These are phyloP conservation scores for Luperina testacea DNA, from an alignment of 2,888 invertebrate genomes.

Conservation along the genomic window DNA sequence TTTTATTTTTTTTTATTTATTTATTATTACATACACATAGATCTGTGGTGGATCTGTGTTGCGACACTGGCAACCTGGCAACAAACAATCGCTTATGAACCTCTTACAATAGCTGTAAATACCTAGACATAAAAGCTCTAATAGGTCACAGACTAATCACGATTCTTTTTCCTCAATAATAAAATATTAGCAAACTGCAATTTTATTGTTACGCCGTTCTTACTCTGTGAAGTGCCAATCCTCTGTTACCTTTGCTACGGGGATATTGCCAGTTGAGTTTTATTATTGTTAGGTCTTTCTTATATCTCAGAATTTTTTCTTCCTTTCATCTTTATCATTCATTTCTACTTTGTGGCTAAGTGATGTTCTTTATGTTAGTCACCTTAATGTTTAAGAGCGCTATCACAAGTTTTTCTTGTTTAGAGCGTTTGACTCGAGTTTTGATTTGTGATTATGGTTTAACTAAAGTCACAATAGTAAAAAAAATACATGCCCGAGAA, in stretches of 20 bases:
- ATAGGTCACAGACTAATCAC: neutral
- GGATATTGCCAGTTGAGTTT: neutral
- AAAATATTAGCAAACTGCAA: slow-evolving; percentile 10
- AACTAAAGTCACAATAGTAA: too few species aligned
- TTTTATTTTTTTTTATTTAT: too few species aligned
- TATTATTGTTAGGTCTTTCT: slow-evolving; percentile 1
- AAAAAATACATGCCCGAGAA: too few species aligned
- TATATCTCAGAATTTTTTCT: neutral
- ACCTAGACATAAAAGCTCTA: too few species aligned
- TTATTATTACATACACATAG: too few species aligned
- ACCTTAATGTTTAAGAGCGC: too few species aligned
- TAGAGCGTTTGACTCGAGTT: too few species aligned
- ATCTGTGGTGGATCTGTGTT: too few species aligned
- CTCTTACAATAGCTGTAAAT: neutral
- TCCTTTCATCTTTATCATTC: neutral
- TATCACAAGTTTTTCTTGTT: too few species aligned
- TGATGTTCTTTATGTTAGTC: neutral
- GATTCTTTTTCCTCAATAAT: neutral
- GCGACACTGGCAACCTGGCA: neutral
- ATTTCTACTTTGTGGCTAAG: neutral
- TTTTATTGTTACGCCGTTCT: slow-evolving; percentile 1
- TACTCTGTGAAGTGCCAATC: slow-evolving; percentile 14
- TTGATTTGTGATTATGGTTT: too few species aligned
- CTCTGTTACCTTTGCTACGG: neutral
- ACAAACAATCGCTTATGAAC: neutral